Percentiles rank a stretch among this genome's conserved stretches.
Evolutionary conservation across 2,888 invertebrate species (phyloP).

Genomic region (Tanypteryx hageni): DNA sequence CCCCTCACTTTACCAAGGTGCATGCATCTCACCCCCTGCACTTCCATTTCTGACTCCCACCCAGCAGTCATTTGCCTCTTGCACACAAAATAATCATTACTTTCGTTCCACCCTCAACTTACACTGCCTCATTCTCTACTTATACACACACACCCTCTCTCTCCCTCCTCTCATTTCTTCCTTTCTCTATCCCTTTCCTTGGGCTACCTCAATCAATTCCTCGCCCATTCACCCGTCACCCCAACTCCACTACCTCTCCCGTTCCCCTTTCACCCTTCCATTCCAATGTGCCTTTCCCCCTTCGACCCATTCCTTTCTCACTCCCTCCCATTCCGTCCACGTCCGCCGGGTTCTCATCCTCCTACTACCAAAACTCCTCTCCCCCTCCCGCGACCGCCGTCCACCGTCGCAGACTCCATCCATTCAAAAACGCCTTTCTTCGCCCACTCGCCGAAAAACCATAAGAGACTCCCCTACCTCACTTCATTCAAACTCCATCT

Average conservation of each 20-base stretch:
- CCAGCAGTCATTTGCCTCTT: neutral
- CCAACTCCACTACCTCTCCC: neutral
- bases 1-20: neutral
- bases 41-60: neutral
- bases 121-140: too few species aligned
- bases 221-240: neutral
- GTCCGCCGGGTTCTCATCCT: too few species aligned
- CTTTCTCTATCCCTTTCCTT: too few species aligned
- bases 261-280: neutral
- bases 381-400: neutral
- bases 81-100: neutral
- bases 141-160: too few species aligned
- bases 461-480: neutral
- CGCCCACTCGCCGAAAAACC: constrained; percentile 14
- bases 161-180: too few species aligned
- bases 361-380: neutral
- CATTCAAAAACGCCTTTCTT: neutral
- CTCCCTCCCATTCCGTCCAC: too few species aligned
- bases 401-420: neutral
- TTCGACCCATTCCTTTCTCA: neutral
- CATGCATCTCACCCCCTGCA: neutral
- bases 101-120: neutral
- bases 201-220: neutral
- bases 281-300: neutral
- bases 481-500: neutral